phyloP scores from a whole-genome alignment of 35 echinoderm and acorn worm genomes.

The Anneissia japonica region DNA sequence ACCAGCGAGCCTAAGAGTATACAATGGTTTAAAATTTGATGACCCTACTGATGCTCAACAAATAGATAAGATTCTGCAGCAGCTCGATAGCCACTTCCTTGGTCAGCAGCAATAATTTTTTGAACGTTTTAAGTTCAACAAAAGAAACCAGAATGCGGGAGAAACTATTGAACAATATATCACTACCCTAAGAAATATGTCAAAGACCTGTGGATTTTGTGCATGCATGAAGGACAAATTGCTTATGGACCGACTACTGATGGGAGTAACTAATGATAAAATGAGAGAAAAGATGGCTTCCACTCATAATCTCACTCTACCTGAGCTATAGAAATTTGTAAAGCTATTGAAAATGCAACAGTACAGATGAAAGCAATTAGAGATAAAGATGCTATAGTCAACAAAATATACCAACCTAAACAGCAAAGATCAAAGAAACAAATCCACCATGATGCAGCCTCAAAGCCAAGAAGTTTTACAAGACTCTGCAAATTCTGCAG shows the following conservation, averaged over 20 bases:
- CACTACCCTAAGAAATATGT: constrained; percentile 9
- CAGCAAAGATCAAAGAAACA: background rate
- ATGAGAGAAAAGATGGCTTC: constrained; percentile 21
- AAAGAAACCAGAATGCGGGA: constrained; percentile 3
- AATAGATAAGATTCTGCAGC: too few relatives aligned
- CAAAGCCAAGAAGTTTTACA: background rate
- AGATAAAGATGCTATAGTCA: background rate
- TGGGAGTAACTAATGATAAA: constrained; percentile 30
- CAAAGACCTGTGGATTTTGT: constrained; percentile 35
- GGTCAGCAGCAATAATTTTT: constrained; percentile 14
- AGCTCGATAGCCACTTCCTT: constrained; percentile 25
- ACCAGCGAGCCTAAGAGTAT: background rate
- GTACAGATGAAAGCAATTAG: constrained; percentile 21
- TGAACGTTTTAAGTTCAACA: constrained; percentile 40
- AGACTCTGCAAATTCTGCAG: constrained; percentile 32
- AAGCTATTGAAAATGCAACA: constrained; percentile 13
- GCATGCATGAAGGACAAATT: constrained; percentile 29
- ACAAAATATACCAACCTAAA: background rate
- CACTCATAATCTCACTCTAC: constrained; percentile 4
- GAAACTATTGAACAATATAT: constrained; percentile 28
- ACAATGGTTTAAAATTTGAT: too few relatives aligned
- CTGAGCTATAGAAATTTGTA: constrained; percentile 18
- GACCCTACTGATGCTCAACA: too few relatives aligned
- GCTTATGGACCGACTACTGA: constrained; percentile 24
- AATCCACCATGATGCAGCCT: background rate